Evolutionary conservation across 92 coral and sea anemone genomes (phyloP).

Genomic region (Palythoa grandiflora): DNA sequence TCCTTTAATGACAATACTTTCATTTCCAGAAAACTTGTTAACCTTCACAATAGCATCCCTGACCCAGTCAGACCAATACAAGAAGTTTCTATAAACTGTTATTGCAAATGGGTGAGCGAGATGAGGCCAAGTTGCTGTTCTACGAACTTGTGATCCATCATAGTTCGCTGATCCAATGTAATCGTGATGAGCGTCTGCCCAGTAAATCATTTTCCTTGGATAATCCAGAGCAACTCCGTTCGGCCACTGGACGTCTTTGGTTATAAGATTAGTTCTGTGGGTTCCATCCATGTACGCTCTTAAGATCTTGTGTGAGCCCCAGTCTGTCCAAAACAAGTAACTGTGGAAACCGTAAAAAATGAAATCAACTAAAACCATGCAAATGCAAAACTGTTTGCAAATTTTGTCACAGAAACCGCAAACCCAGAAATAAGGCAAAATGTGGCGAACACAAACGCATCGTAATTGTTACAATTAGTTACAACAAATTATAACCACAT

Average conservation of each 20-base stretch:
- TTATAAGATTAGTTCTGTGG: conserved; percentile 59
- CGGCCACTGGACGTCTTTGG: conserved; percentile 75
- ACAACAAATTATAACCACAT: no score
- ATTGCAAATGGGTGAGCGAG: conserved; percentile 91
- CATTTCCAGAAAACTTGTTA: conserved; percentile 75
- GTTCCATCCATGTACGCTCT: conserved; percentile 96
- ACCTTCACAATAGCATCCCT: conserved; percentile 83
- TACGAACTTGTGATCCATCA: conserved; percentile 71
- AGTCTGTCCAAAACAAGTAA: conserved; percentile 95
- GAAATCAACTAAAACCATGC: neutral
- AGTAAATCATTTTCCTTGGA: conserved; percentile 77
- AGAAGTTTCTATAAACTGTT: conserved; percentile 71
- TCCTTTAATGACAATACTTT: conserved; percentile 49
- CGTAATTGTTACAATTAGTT: no score
- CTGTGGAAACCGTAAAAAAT: conserved; percentile 52
- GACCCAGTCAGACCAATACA: conserved; percentile 92
- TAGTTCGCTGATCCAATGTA: conserved; percentile 74
- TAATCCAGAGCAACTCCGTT: conserved; percentile 90
- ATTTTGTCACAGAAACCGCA: no score
- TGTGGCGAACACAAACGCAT: no score
- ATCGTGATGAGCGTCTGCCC: conserved; percentile 87
- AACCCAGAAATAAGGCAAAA: no score
- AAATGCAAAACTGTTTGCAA: neutral
- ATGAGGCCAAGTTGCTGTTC: conserved; percentile 70
- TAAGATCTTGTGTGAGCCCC: conserved; percentile 85